Evolutionary conservation across 2,888 invertebrate species (phyloP).

Genomic region (Sinelater perroti): DNA sequence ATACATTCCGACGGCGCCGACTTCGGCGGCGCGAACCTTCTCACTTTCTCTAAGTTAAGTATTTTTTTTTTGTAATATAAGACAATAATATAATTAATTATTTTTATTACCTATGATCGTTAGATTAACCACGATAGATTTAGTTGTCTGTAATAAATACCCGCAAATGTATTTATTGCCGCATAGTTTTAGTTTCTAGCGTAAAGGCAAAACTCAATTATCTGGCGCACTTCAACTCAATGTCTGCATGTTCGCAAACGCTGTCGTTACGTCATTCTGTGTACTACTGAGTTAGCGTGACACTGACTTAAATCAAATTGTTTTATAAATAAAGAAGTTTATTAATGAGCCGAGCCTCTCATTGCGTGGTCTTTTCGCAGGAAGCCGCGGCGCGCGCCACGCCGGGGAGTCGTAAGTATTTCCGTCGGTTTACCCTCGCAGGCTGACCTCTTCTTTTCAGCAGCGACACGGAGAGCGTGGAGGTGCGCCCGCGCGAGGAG

Average conservation of each 20-base stretch:
- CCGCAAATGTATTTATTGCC: constrained; percentile 32
- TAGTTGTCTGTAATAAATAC: constrained; percentile 22
- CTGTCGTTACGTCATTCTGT: constrained; percentile 40
- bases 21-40: constrained; percentile 23
- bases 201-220: constrained; percentile 1
- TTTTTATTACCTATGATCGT: constrained; percentile 17
- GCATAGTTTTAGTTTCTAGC: constrained; percentile 11
- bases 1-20: constrained; percentile 26
- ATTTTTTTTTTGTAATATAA: constrained; percentile 29
- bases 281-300: constrained; percentile 57
- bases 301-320: constrained; percentile 55
- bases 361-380: background rate
- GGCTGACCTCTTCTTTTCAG: constrained; percentile 59
- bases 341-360: constrained; percentile 13
- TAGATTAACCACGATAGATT: constrained; percentile 24
- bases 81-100: constrained; percentile 34
- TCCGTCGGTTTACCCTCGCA: no score
- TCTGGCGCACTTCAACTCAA: constrained; percentile 18
- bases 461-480: constrained; percentile 76
- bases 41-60: constrained; percentile 16
- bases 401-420: constrained; percentile 57
- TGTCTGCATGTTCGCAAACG: constrained; percentile 29
- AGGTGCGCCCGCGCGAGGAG: constrained; percentile 55
- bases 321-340: constrained; percentile 58
- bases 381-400: constrained; percentile 14